phyloP scores from a whole-genome alignment of 2,797 vertebrate genomes.

The Lophotriccus pileatus region DNA sequence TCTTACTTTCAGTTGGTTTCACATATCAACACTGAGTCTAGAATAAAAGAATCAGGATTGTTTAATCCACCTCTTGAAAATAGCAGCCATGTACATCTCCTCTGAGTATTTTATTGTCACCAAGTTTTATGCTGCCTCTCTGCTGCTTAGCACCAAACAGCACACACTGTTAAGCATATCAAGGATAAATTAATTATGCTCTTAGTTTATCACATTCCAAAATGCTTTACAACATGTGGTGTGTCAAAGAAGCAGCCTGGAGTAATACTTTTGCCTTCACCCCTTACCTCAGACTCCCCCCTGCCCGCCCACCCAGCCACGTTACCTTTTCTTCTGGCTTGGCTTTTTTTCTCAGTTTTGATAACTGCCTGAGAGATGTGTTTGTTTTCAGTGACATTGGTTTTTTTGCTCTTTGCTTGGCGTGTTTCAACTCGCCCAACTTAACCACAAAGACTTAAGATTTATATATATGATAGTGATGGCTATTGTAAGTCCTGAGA shows the following conservation, averaged over 20 bases:
- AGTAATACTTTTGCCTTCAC: background rate
- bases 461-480: background rate
- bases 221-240: background rate
- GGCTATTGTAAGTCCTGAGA: background rate
- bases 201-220: background rate
- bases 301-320: background rate
- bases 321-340: background rate
- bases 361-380: background rate
- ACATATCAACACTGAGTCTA: background rate
- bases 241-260: background rate
- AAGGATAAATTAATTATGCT: background rate
- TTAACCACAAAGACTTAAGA: background rate
- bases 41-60: background rate
- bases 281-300: background rate
- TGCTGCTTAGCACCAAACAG: background rate
- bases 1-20: background rate
- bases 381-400: background rate
- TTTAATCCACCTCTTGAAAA: background rate
- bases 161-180: rapidly evolving
- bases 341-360: background rate
- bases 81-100: background rate
- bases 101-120: background rate
- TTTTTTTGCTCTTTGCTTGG: background rate
- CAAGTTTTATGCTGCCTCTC: background rate
- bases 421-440: background rate